Base-by-base conservation (phyloP, 2,888 invertebrate genomes). In the Meghimatium bilineatum region DNA sequence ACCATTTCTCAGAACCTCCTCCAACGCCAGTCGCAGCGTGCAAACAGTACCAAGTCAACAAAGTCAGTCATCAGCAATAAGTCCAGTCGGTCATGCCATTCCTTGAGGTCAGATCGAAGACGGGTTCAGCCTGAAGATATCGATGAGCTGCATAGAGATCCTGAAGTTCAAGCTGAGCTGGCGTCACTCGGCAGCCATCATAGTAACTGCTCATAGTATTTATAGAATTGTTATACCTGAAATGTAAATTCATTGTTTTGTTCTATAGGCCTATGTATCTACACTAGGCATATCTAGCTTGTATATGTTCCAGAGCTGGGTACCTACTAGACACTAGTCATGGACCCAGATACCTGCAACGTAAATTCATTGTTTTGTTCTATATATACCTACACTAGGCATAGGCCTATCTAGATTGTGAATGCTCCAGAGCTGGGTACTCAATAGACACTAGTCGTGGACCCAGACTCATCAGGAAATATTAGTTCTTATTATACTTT, bases 111-210 rank as follows among this genome's bases (percentile, higher is more conserved):
- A 82, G 94, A 93, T 87, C 91, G 92, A 78, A 93, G 94, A 83
- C 92, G 94, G 20, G 94, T 94, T n/a, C 93, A 93, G 88, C 94
- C 94, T 8, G 92, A 93, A 85, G 94, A 94, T 88, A 93, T 94
- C 71, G 93, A 93, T 60, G 92, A 92, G 77, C 89, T 94, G 32
- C 92, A 91, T 85, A 87, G 90, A 56, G 93, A 93, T 85, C 93
- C 93, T 10, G 94, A 94, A 87, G 93, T 94, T 14, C 94, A 94
- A 89, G 93, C 93, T 17, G 93, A 93, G 79, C 85, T 92, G 74
- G 90, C 89, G 6, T 92, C 91, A 14, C 85, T 92, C 34, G 84
- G 85, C 69, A 86, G 87, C 67, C 74, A 83, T 74, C 85, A 86
- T 76, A 87, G 87, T 67, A 83, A 81, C 56, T 23, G 12, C 52